A percentile compares a stretch with the other conserved stretches of the same genome.
phyloP scores from a whole-genome alignment of 2,888 invertebrate species.

The Pogonocherus hispidulus region DNA sequence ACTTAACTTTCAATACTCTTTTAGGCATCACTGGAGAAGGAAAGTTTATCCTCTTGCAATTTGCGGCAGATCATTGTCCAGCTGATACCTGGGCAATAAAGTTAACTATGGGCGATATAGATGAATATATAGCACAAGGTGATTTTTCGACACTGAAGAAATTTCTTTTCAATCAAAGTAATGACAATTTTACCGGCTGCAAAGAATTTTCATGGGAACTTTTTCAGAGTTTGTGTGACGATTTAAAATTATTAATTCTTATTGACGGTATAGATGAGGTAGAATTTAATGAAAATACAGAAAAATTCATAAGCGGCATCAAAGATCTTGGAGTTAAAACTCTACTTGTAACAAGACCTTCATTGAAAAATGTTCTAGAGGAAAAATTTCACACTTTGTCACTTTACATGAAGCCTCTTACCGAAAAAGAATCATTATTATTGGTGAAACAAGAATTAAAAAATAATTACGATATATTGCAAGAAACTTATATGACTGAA shows the following conservation, averaged over 20 bases:
- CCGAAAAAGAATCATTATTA: neutral
- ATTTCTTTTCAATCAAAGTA: neutral
- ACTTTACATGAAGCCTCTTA: neutral
- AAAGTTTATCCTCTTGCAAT: neutral
- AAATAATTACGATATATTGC: neutral
- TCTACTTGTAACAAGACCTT: neutral
- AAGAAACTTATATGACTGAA: neutral
- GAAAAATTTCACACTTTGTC: neutral
- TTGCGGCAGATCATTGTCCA: neutral
- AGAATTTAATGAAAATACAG: neutral
- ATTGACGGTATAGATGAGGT: neutral
- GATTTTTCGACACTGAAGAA: neutral
- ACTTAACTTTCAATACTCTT: neutral
- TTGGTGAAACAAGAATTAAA: neutral
- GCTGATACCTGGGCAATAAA: neutral
- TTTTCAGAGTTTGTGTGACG: neutral
- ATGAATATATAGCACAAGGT: neutral
- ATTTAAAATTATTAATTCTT: neutral
- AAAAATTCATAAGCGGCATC: neutral
- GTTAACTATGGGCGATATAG: neutral
- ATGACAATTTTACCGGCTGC: neutral
- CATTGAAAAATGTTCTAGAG: neutral
- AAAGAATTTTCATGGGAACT: neutral
- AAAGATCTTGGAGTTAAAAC: neutral
- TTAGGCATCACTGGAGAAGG: neutral